phyloP scores from a whole-genome alignment of 2,113 vertebrate species.

The Puffinus mauretanicus region DNA sequence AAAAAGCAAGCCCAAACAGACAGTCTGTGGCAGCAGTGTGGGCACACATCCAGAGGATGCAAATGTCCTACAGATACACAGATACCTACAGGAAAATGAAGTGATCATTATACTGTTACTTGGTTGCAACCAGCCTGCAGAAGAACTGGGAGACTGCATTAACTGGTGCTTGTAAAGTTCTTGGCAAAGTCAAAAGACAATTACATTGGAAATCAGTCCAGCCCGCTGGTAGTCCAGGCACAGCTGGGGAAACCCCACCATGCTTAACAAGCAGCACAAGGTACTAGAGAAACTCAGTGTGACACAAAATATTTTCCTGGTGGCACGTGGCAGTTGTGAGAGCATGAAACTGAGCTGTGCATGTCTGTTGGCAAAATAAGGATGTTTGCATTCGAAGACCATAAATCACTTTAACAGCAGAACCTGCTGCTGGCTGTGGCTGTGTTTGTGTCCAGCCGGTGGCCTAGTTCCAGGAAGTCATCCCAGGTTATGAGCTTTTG shows the following conservation, averaged over 20 bases:
- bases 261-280: neutral
- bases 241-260: neutral
- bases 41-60: neutral
- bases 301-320: neutral
- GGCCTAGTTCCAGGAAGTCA: neutral
- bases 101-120: rapidly evolving
- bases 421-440: neutral
- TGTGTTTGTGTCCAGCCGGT: rapidly evolving
- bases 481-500: rapidly evolving
- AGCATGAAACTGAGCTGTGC: rapidly evolving
- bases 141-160: neutral
- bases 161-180: neutral
- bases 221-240: neutral
- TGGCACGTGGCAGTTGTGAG: neutral
- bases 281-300: rapidly evolving
- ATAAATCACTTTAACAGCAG: neutral
- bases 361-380: neutral
- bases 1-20: neutral
- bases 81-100: rapidly evolving
- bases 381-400: neutral
- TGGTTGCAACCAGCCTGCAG: neutral
- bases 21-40: rapidly evolving
- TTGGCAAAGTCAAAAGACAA: neutral
- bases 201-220: rapidly evolving
- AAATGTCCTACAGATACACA: neutral